A percentile compares a stretch with the other conserved stretches of the same genome.
These are phyloP conservation scores for Tachysurus vachellii DNA, from an alignment of 2,113 vertebrate species.

Conservation along the genomic window DNA sequence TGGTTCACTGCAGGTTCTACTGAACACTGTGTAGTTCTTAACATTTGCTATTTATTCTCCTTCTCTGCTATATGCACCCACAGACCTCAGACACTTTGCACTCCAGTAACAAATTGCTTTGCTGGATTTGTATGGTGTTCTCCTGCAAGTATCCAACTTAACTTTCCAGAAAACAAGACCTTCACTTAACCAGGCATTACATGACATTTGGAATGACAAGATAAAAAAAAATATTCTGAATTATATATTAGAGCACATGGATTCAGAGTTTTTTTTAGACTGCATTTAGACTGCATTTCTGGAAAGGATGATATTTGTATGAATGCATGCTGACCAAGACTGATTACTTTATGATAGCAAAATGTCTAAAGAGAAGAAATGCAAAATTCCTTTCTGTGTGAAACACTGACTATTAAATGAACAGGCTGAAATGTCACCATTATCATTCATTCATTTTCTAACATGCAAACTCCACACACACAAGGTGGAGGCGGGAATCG, in stretches of 20 bases:
- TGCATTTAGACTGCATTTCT: neutral
- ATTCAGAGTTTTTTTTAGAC: neutral
- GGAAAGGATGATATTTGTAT: neutral
- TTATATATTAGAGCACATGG: slow-evolving; percentile 1
- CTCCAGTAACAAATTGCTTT: neutral
- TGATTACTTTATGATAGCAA: neutral
- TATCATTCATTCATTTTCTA: too few relatives aligned
- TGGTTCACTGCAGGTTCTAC: slow-evolving; percentile 16
- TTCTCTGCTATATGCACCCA: neutral
- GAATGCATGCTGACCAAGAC: neutral
- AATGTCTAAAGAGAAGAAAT: neutral
- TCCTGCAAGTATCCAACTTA: neutral
- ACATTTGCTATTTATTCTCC: slow-evolving; percentile 12
- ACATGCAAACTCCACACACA: too few relatives aligned
- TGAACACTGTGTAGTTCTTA: neutral
- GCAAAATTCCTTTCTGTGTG: neutral
- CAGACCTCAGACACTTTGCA: neutral
- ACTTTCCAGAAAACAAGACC: neutral
- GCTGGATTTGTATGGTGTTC: neutral
- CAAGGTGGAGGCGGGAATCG: too few relatives aligned
- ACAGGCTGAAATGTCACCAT: neutral
- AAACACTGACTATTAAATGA: neutral
- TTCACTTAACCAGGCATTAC: neutral
- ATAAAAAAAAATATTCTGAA: neutral
- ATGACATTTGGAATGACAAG: neutral